Base-by-base conservation (phyloP, 2,888 invertebrate species). In the Calliphora vomitoria region DNA sequence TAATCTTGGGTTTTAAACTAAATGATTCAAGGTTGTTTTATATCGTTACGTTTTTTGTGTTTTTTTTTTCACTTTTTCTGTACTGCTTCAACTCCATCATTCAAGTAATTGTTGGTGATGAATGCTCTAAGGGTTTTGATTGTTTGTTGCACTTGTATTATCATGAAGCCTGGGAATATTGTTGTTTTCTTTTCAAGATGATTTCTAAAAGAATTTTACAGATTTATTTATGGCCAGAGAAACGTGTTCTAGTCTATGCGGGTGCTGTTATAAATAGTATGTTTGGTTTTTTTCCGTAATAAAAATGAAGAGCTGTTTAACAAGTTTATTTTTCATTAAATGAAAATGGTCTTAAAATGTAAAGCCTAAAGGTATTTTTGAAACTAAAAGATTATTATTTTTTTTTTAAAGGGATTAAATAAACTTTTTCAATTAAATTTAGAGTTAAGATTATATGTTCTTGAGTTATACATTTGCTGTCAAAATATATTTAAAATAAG, bases 11-110 rank as follows among this genome's bases (percentile, higher is more conserved):
- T 66, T 78, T 81, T 84, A 76, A 82, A 78, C 87, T 78, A 84
- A 84, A 84, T 84, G 84, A 87, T 87, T 87, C 87, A 87, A 87
- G 87, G 87, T 87, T 87, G 78, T 87, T 87, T 83, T 84, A 81
- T 81, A 80, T 81, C 50, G 62, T 81, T 25, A 25, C 25, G 55
- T 53, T 53, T 64, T 71, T 64, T 71, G 47, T 5, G 13, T 44
- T 38, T 50, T 50, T 80, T 25, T 72, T 20, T 20, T 44, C 35
- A 35, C 41, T 41, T 41, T 47, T 47, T 13, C 25, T 55, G 10
- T 69, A 8, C 44, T 58, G 41, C 60, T 60, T 6, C 62, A 44
- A 41, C 72, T 60, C 66, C 81, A 62, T 84, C 81, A 81, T 87
- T 76, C 76, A 78, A 74, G 81, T 87, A 87, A 87, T 87, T 87